Base-by-base conservation (phyloP, 2,888 invertebrate species). In the Hydrotaea diabolus region DNA sequence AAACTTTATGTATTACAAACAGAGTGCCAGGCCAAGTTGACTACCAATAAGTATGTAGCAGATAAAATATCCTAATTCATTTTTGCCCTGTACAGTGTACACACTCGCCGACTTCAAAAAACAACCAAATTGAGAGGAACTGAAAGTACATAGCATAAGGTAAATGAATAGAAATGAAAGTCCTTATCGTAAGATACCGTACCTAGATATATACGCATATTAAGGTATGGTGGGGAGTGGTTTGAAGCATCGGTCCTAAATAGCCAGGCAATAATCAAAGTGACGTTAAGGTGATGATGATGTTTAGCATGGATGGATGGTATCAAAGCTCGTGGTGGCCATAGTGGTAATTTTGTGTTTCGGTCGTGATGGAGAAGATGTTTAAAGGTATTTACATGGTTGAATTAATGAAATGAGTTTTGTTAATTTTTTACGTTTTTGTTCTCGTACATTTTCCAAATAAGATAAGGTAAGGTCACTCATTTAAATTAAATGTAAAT, bases 391-490 rank as follows among this genome's bases (percentile, higher is more conserved):
- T 80, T 76, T 76, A 53, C 76, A 80, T 66, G 76, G 79, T 79
- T 77, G 79, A 80, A 80, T 79, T 83, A 83, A 76, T 79, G 79
- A 77, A 83, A 80, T 80, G 79, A 76, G 83, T 83, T 83, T 83
- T 39, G 72, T 73, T 79, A 79, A 74, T 74, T 74, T 80, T 77
- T 77, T 39, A 21, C 59, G 59, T 9, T 15, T 69, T 39, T 57
- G 15, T 36, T 64, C n/a, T 23, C 73, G n/a, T n/a, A 49, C n/a
- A 49, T 49, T 49, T 49, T n/a, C 49, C 49, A 49, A 49, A 9
- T 7, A 39, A 57, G 59, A 36, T n/a, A 76, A 66, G 76, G 80
- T 79, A 83, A 79, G 83, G 83, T 80, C 79, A 80, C 73, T 83
- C 73, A 11, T 26, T 74, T 74, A 69, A 69, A 69, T 69, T 69